Evolutionary conservation across 1,140 invertebrate genomes (phyloP), one percentile per base, ranked within the genome.

Genomic region (Arctopsyche grandis): DNA sequence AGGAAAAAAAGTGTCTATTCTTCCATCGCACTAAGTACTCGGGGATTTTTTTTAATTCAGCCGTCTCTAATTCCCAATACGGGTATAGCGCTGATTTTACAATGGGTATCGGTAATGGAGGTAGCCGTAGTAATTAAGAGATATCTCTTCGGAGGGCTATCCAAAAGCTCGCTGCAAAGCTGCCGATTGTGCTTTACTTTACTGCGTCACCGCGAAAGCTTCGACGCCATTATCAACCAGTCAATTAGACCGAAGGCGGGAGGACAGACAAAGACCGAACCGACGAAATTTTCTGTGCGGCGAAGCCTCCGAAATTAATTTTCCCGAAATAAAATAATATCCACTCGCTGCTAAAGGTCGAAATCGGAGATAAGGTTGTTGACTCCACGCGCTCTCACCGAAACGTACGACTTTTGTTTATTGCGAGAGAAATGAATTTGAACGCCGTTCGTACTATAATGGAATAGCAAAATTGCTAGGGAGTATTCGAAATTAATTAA

Each of bases 81-180:
- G 48, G 43, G 69, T 24, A n/a, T 14, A 19, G 48, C 70, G 48
- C 70, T 24, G 71, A 75, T 56, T 75, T 75, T 58, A 56, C 71
- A 75, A 75, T 75, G 71, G 71, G 46, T 56, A 75, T 75, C 46
- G 44, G 71, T 52, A 75, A 75, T 56, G 24, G 71, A 24, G 63
- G 71, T 52, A 24, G 71, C 48, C n/a, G 46, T 9, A 75, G 38
- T 75, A 75, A 75, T 75, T 75, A 75, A 75, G 71, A 52, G 71
- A 75, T 75, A 75, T 75, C 46, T 75, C 71, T 24, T 75, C 56
- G 46, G 19, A n/a, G 22, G 22, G 63, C 19, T 66, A 66, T 26
- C 63, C 26, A 22, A 66, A 66, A 66, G 63, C 63, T 52, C 48
- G 16, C 48, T 66, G 63, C 21, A 66, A 66, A 66, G 63, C 63